Base-by-base conservation (phyloP, 2,888 invertebrate species). In the Drosophila sordidula region DNA sequence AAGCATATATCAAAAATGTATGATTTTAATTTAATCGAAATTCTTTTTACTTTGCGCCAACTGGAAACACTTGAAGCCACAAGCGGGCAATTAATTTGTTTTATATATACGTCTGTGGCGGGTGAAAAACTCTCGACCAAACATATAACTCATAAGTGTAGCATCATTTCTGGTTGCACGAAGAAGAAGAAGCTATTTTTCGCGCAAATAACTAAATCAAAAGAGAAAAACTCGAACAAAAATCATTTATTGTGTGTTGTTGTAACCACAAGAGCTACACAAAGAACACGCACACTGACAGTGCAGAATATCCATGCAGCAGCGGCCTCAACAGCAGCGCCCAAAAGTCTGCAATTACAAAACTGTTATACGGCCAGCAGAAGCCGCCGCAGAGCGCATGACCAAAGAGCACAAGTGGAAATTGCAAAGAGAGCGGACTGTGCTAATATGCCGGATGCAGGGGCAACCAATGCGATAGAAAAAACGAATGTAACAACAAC, bases 301-400 rank as follows among this genome's bases (percentile, higher is more conserved):
- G 45, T 34, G 18, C 54, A 59, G 34, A 36, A 47, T 26, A 58
- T 59, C 65, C 62, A 65, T 57, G 69, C 54, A 59, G 34, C 32
- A 47, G 11, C 56, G 34, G n/a, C 44, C 32, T 14, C 51, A 61
- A 5, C 26, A 58, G 63, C 55, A 76, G 80, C 80, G 87, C 74
- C 87, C 72, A 70, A 73, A 87, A 66, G 85, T 89, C 89, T 89
- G 87, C 85, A 85, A 75, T 75, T 78, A 63, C 58, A 70, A 55
- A 76, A 79, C 85, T 85, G 85, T 87, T 87, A 85, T 85, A 85
- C 72, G 58, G 42, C 50, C 73, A 75, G 39, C 54, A 68, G 45
- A 47, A 52, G 45, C 44, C 47, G 54, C 29, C 39, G 25, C 25
- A 80, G 54, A 11, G 85, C 85, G 82, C 87, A 81, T 84, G 85